Percentiles rank a stretch among this genome's conserved stretches.
Evolutionary conservation across 2,113 vertebrate genomes (phyloP).

Genomic region (Vombatus ursinus): DNA sequence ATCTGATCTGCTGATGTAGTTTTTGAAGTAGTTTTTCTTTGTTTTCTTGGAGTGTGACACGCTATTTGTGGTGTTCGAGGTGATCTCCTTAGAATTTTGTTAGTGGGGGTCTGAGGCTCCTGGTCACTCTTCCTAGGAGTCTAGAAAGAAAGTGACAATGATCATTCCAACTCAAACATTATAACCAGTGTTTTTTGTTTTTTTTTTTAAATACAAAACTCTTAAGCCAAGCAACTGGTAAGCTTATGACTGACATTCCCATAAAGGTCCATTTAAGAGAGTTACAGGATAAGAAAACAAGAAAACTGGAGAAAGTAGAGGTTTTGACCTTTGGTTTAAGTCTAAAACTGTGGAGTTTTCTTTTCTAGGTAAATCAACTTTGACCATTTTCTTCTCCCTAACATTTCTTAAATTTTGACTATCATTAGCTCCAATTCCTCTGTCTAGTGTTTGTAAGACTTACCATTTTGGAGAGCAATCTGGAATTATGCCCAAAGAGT

Average conservation of each 20-base stretch:
- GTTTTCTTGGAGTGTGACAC: background rate
- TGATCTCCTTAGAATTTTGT: slow-evolving; percentile 62
- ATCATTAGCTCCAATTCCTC: background rate
- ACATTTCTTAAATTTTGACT: background rate
- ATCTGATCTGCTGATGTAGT: slow-evolving; percentile 65
- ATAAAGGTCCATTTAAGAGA: background rate
- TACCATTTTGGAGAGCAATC: too few relatives aligned
- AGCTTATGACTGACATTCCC: background rate
- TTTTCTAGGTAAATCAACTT: background rate
- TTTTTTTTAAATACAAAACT: background rate
- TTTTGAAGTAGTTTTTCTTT: slow-evolving; percentile 55
- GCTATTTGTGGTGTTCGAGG: slow-evolving; percentile 45
- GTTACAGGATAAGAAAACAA: background rate
- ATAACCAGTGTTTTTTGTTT: background rate
- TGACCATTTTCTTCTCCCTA: background rate
- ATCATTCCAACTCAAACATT: background rate
- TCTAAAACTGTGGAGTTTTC: background rate
- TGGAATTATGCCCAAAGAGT: too few relatives aligned
- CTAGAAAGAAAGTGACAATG: slow-evolving; percentile 66
- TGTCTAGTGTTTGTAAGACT: too few relatives aligned
- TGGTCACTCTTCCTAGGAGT: slow-evolving; percentile 80
- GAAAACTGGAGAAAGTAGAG: background rate
- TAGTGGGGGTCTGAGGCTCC: slow-evolving; percentile 66
- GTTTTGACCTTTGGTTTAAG: background rate
- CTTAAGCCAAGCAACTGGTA: background rate